Base-by-base conservation (phyloP, 2,797 vertebrate genomes). In the Anableps anableps region DNA sequence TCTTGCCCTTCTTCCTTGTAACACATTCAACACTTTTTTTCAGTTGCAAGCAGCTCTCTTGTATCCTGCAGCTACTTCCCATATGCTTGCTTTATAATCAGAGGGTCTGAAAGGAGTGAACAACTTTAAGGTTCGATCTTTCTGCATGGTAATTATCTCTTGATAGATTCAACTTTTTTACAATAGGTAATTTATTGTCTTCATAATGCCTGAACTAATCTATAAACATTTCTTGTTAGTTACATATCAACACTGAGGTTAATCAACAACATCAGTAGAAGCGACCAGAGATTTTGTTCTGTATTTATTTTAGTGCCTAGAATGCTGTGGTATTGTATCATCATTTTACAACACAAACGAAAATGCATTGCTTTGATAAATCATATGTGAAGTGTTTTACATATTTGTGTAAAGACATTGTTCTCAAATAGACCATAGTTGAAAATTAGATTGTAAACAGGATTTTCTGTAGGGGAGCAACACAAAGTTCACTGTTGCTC, bases 391-490 rank as follows among this genome's bases (percentile, higher is more conserved):
- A 38, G 62, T 68, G 64, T 23, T 43, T 70, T 26, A 43, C 11
- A 70, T 70, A 23, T 14, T 26, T 26, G 41, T 68, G 34, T 21
- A 38, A 38, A 38, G 17, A 66, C 7, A 38, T 4, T 38, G 36
- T 41, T 70, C 21, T 41, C 66, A 43, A 34, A 64, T 43, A 80
- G 13, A 71, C 45, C 68, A 71, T 23, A 70, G 50, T 31, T 78
- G 19, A 48, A 5, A 74, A 66, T 7, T 75, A 71, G 71, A 38
- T 70, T 75, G 78, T 78, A 77, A 77, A 78, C 70, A 82, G 47
- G 76, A 83, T 89, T 84, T 80, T 64, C 75, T 86, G 75, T 36
- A 72, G 58, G 29, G 79, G 75, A 75, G 71, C 8, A 87, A 82
- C 64, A 78, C 75, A 76, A 62, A 47, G 66, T 81, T 66, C 58